phyloP scores from a whole-genome alignment of 1,140 invertebrate genomes.

The Anagrus nilaparvatae region DNA sequence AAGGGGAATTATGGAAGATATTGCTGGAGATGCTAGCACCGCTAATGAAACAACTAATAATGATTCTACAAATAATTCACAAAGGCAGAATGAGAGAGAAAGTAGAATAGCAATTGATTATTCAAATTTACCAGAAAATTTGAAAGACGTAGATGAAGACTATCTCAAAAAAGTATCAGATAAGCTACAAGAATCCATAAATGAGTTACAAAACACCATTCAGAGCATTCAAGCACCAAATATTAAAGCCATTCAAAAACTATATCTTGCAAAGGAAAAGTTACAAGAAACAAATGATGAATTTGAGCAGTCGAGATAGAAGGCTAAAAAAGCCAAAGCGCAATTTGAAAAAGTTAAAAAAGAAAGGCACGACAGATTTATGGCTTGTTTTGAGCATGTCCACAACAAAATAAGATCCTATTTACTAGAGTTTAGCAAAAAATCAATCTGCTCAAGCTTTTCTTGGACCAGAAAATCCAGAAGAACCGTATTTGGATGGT shows the following conservation, averaged over 20 bases:
- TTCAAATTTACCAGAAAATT: conserved; percentile 60
- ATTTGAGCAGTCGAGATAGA: conserved; percentile 86
- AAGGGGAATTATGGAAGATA: conserved; percentile 86
- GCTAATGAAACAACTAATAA: conserved; percentile 29
- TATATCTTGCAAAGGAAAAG: conserved; percentile 90
- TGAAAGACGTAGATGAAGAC: conserved; percentile 77
- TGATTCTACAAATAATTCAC: conserved; percentile 30
- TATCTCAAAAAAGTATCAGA: conserved; percentile 83
- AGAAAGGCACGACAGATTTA: conserved; percentile 87
- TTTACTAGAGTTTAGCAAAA: conserved; percentile 92
- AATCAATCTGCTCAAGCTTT: conserved; percentile 98
- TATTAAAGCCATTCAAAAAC: conserved; percentile 86
- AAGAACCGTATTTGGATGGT: conserved; percentile 96
- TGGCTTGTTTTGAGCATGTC: conserved; percentile 96
- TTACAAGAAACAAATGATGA: conserved; percentile 94
- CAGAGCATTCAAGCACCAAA: conserved; percentile 97
- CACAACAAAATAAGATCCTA: conserved; percentile 94
- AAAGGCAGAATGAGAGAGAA: conserved; percentile 38
- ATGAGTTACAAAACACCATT: conserved; percentile 74
- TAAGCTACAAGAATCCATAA: conserved; percentile 73
- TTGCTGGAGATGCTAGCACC: conserved; percentile 48
- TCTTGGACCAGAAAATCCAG: conserved; percentile 93
- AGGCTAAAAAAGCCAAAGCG: conserved; percentile 89
- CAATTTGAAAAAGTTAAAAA: conserved; percentile 94
- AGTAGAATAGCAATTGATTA: conserved; percentile 82